Evolutionary conservation across 2,113 vertebrate species (phyloP).

Genomic region (Pelvicachromis taeniatus): DNA sequence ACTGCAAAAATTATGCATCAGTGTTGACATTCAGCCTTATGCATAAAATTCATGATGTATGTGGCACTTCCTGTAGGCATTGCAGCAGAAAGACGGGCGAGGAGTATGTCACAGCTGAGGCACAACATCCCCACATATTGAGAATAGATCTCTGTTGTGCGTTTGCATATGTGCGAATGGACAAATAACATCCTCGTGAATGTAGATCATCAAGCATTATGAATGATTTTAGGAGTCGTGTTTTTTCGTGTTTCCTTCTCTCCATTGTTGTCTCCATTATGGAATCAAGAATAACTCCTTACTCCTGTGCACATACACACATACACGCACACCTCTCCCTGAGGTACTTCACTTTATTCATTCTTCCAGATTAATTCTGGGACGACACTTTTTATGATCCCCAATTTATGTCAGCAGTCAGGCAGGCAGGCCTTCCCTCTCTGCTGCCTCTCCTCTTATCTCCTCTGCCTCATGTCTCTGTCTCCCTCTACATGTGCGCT

Average conservation of each 20-base stretch:
- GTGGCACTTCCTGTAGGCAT: slow-evolving; percentile 61
- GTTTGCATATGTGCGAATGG: not conserved
- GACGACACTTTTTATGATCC: slow-evolving; percentile 60
- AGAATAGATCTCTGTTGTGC: not conserved
- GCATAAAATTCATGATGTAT: slow-evolving; percentile 65
- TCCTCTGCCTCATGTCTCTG: slow-evolving; percentile 49
- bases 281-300: slow-evolving; percentile 6
- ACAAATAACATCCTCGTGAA: not conserved
- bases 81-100: slow-evolving; percentile 8
- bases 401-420: slow-evolving; percentile 56
- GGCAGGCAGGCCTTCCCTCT: slow-evolving; percentile 32
- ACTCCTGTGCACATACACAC: not conserved
- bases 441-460: slow-evolving; percentile 43
- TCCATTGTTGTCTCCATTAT: slow-evolving; percentile 26
- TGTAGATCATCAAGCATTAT: slow-evolving; percentile 16
- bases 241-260: slow-evolving; percentile 1
- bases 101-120: slow-evolving; percentile 46
- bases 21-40: slow-evolving; percentile 67
- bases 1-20: slow-evolving; percentile 58
- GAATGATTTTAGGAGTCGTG: slow-evolving; percentile 27
- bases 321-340: not conserved
- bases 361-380: slow-evolving; percentile 60
- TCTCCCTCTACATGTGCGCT: slow-evolving; percentile 47
- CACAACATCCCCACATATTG: not conserved
- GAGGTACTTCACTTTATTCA: slow-evolving; percentile 53